These are phyloP conservation scores for Apodemia duryi DNA, from an alignment of 2,888 invertebrate species.

Conservation along the genomic window DNA sequence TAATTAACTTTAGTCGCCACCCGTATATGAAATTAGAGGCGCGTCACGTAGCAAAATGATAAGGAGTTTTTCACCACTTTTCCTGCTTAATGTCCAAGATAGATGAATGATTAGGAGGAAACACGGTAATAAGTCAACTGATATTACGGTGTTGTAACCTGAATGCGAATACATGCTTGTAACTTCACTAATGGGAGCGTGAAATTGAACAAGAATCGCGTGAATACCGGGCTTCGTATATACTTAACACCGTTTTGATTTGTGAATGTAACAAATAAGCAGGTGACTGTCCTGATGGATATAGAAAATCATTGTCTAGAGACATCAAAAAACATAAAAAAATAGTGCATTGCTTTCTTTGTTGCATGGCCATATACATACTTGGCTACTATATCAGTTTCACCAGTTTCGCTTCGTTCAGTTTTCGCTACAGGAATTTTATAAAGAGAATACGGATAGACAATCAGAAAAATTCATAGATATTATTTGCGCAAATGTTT, in stretches of 20 bases:
- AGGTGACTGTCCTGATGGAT: no score
- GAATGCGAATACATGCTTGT: neutral
- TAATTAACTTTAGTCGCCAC: constrained; percentile 18
- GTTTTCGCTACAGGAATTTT: no score
- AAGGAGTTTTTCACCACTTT: constrained; percentile 33
- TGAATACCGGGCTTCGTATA: neutral
- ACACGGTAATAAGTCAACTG: constrained; percentile 25
- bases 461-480: no score
- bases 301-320: no score
- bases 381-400: no score
- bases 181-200: neutral
- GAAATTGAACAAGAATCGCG: neutral
- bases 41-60: constrained; percentile 30
- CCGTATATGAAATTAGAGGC: constrained; percentile 28
- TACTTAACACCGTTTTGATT: neutral
- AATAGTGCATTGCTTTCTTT: no score
- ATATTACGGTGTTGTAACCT: constrained; percentile 7
- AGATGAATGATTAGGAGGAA: constrained; percentile 29
- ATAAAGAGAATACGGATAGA: no score
- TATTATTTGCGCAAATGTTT: no score
- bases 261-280: no score
- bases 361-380: no score
- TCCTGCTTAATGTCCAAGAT: constrained; percentile 29
- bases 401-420: no score
- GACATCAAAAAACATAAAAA: no score